Conservation (phyloP, 2,113 vertebrate species). For the Probosciger aterrimus region DNA sequence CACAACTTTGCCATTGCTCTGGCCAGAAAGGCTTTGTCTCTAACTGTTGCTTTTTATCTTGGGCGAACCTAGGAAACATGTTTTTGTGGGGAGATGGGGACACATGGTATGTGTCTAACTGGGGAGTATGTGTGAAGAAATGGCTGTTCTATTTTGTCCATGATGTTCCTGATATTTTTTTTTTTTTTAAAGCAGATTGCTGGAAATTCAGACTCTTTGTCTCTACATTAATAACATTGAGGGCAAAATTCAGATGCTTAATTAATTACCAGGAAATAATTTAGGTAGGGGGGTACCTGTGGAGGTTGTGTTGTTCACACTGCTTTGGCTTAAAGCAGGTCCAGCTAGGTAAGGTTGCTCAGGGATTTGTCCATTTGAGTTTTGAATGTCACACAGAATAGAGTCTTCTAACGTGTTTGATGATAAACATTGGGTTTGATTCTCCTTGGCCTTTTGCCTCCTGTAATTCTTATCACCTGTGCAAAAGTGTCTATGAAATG, state of each 20-base stretch:
- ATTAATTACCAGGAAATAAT: not conserved
- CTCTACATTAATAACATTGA: not conserved
- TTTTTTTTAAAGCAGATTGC: not conserved
- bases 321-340: not conserved
- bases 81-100: not conserved
- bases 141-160: not conserved
- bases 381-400: not conserved
- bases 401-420: not conserved
- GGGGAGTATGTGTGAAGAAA: not conserved
- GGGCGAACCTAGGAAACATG: not conserved
- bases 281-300: not conserved
- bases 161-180: not conserved
- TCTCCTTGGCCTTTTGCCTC: not conserved
- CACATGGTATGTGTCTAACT: not conserved
- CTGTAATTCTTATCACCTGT: not conserved
- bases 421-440: not conserved
- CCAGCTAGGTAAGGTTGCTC: not conserved
- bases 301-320: accelerated
- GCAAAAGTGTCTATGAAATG: not conserved
- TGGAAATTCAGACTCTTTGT: not conserved
- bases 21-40: not conserved
- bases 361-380: not conserved
- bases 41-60: not conserved
- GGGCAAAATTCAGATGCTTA: not conserved
- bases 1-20: not conserved